Evolutionary conservation across 2,797 vertebrate species (phyloP), one percentile per base, ranked within the genome.

Genomic region (Enteromius radiatus): DNA sequence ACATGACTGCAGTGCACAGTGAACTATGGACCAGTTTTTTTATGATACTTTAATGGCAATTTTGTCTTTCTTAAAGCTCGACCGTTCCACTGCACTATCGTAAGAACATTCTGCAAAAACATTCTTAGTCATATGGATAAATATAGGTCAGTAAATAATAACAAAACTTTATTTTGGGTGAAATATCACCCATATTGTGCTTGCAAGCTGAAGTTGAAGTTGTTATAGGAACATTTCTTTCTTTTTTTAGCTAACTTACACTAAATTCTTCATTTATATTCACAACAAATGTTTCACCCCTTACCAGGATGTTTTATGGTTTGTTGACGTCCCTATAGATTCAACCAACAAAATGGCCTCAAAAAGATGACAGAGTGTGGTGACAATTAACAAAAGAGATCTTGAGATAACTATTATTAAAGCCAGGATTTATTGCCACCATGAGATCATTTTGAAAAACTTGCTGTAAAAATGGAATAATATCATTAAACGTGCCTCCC

Each of bases 381-480:
- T 81, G 71, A 70, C 76, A 88, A 90, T 88, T 84, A 89, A 86
- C 84, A 87, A 83, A 89, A 70, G 41, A 63, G 45, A 79, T 76
- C 76, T 84, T 78, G 5, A 47, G 74, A 77, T 82, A 78, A 82
- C 84, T 75, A 85, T 88, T 83, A 91, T 92, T 85, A 90, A 91
- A 91, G 84, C 81, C 43, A 41, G 43, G 47, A 78, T 67, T 76
- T 73, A 83, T 71, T 49, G 64, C 49, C 31, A 33, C 33, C 19
- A 3, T 78, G 64, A 86, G 78, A 71, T 78, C 89, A 88, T 91
- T 86, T 86, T 88, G 88, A 89, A 89, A 91, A 90, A 87, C 78
- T 86, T 83, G 47, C 90, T 84, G 84, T 88, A 88, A 91, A 90
- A 86, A 91, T 41, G 87, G 84, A 91, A 90, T 90, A 88, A 89